Evolutionary conservation across 2,113 vertebrate species (phyloP), one percentile per base, ranked within the genome.

Genomic region (Pardalotus punctatus): DNA sequence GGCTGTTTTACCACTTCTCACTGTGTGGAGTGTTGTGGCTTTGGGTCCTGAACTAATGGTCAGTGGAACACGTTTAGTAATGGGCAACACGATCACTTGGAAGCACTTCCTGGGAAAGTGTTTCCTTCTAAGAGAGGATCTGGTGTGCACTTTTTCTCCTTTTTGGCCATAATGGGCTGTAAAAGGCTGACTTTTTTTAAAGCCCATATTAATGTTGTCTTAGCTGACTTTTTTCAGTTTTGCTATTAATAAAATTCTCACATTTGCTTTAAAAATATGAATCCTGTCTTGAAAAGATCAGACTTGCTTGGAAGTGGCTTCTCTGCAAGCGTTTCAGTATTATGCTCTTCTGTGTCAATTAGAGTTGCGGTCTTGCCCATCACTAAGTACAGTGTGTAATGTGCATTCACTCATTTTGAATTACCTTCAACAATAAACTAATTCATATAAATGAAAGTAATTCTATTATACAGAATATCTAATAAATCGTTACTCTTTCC

Each of bases 341-440:
- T 51, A 11, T 3, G 33, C 29, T 53, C 69, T 88, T 82, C 42
- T 81, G 42, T 80, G 5, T 61, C 69, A 64, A 65, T 57, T 48
- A 13, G 38, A 9, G 56, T 81, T 1, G 0, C 33, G 54, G 85
- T 94, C 88, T 95, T 98, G 97, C 97, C 97, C 97, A 97, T 97
- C 95, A 97, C 97, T 97, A 97, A 97, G 92, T 96, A 91, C 50
- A 62, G 31, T 36, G 36, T 92, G 71, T 93, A 86, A 36, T 51
- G 35, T 94, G 82, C 19, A 10, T 87, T 96, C 87, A 88, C 94
- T 94, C 50, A 69, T 85, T 94, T 86, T 71, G 67, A 88, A 82
- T 62, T 92, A 51, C 13, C n/a, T 54, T 86, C 42, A 47, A 22
- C 62, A 90, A 62, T 71, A 64, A 93, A 67, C 53, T 82, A 85